These are phyloP conservation scores for Sebastes variabilis DNA, from an alignment of 2,797 vertebrate species.

Conservation along the genomic window DNA sequence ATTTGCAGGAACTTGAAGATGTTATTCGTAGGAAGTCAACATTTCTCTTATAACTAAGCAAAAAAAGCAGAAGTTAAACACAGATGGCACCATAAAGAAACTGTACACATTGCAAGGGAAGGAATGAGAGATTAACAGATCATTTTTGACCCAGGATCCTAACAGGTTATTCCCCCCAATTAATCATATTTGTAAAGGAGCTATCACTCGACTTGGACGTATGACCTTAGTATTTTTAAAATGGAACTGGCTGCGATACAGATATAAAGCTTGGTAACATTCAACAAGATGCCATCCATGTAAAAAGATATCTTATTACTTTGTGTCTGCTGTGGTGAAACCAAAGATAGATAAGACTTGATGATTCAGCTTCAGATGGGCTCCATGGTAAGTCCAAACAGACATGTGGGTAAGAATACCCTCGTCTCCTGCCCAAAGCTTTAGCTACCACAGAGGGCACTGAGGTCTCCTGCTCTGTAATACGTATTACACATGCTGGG, in stretches of 20 bases:
- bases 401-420: constrained; percentile 8
- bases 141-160: neutral
- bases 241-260: constrained; percentile 26
- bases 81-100: neutral
- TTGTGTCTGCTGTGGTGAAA: constrained; percentile 42
- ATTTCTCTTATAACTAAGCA: neutral
- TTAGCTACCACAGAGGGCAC: neutral
- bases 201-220: neutral
- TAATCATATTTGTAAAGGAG: constrained; percentile 10
- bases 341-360: constrained; percentile 26
- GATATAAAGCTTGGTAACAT: constrained; percentile 20
- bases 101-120: neutral
- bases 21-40: constrained; percentile 1
- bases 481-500: neutral
- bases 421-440: neutral
- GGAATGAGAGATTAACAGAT: neutral
- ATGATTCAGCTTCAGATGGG: constrained; percentile 36
- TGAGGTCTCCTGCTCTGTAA: neutral
- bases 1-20: neutral
- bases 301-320: constrained; percentile 38
- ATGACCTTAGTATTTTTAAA: constrained; percentile 43
- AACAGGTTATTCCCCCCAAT: neutral
- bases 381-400: constrained; percentile 10
- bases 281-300: constrained; percentile 17
- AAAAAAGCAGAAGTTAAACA: neutral